Conservation (phyloP, 2,888 invertebrate species). For the Melanostoma scalare region DNA sequence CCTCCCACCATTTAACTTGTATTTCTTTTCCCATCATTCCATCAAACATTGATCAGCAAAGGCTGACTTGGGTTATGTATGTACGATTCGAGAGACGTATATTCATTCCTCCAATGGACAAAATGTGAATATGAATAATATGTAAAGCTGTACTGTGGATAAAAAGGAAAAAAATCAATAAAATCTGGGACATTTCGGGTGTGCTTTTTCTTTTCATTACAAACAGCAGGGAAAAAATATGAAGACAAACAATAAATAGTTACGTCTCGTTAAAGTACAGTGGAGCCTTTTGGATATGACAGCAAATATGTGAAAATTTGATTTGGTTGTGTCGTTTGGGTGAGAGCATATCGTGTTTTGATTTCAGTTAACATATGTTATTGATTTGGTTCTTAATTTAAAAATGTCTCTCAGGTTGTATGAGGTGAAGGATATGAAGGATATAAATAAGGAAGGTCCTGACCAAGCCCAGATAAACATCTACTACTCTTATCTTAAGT, state of each 20-base stretch:
- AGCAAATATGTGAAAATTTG: too few species aligned
- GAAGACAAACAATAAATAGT: constrained; percentile 7
- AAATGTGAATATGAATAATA: background rate
- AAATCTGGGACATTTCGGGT: constrained; percentile 79
- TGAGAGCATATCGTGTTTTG: too few species aligned
- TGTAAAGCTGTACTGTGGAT: background rate
- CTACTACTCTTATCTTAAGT: too few species aligned
- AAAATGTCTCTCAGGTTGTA: too few species aligned
- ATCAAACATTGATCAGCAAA: constrained; percentile 22
- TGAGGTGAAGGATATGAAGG: too few species aligned
- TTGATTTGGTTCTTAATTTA: too few species aligned
- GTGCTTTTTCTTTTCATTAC: constrained; percentile 2
- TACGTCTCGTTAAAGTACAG: background rate
- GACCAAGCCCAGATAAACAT: too few species aligned
- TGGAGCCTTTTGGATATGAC: background rate
- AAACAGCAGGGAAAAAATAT: background rate
- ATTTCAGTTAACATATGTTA: too few species aligned
- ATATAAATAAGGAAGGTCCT: too few species aligned
- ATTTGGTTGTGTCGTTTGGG: too few species aligned
- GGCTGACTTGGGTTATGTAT: background rate
- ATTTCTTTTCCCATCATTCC: constrained; percentile 32
- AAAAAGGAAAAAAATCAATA: constrained; percentile 77
- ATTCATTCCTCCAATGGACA: background rate
- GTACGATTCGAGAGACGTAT: background rate
- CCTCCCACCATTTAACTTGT: constrained; percentile 28